A percentile compares a stretch with the other conserved stretches of the same genome.
Conservation (phyloP, 2,797 vertebrate species). For the Lagodon rhomboides region DNA sequence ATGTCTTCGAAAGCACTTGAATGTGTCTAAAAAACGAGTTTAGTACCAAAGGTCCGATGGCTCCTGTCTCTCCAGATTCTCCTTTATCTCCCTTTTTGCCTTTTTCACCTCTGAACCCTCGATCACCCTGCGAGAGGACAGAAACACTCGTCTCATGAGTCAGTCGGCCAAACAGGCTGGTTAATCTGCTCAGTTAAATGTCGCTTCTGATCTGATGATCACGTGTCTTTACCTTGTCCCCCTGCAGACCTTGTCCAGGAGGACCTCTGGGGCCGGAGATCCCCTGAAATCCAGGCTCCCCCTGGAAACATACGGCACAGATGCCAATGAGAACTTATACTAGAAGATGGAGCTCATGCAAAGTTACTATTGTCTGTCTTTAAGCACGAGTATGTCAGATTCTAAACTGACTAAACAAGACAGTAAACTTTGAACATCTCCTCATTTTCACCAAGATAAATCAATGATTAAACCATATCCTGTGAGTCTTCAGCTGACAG, state of each 20-base stretch:
- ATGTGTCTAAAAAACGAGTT: not conserved
- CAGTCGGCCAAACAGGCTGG: too few relatives aligned
- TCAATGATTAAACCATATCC: not conserved
- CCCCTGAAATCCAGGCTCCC: slow-evolving; percentile 89
- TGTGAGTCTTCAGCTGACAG: not conserved
- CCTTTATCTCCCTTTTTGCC: slow-evolving; percentile 89
- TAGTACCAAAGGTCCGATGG: slow-evolving; percentile 79
- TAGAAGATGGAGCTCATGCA: not conserved
- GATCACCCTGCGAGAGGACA: slow-evolving; percentile 84
- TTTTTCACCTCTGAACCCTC: slow-evolving; percentile 86
- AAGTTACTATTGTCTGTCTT: not conserved
- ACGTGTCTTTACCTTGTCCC: slow-evolving; percentile 85
- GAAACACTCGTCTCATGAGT: rapidly evolving
- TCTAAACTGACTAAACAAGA: not conserved
- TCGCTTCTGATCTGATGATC: too few relatives aligned
- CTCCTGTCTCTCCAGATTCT: slow-evolving; percentile 84
- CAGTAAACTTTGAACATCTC: not conserved
- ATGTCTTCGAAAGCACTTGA: not conserved
- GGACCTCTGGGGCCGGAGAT: slow-evolving; percentile 86
- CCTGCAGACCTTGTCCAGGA: slow-evolving; percentile 85
- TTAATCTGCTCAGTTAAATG: too few relatives aligned
- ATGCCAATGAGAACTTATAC: not conserved
- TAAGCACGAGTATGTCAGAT: not conserved
- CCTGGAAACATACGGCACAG: slow-evolving; percentile 76
- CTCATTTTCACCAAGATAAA: not conserved